Evolutionary conservation across 2,113 vertebrate species (phyloP), one percentile per base, ranked within the genome.

Genomic region (Aphyosemion australe): DNA sequence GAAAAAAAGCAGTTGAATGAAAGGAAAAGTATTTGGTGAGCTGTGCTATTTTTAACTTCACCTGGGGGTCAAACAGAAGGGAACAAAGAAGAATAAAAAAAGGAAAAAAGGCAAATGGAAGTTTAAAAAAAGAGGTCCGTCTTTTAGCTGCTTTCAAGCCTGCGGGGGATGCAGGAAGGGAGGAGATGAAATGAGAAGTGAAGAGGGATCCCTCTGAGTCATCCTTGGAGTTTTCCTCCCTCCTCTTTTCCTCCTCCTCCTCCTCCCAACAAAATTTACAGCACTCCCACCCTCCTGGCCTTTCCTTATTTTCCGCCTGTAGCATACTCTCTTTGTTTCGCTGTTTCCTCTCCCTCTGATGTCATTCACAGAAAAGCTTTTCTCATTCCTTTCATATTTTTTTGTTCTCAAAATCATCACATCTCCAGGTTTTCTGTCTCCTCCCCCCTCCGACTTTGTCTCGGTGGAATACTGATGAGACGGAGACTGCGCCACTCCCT

Each of bases 131-230:
- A 62, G 31, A 76, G 43, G 12, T 48, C 64, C 67, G 74, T 74
- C 53, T 56, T 79, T 70, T 68, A 76, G 65, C 55, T 72, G 39
- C 55, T 43, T 61, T 78, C 21, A 66, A 72, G 72, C 55, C 67
- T 52, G 41, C 14, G 39, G 61, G 26, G 59, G 49, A 76, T 70
- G 54, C 14, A 60, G 58, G 46, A 31, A 60, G 60, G 26, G 55
- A 78, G 48, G 37, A 62, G 61, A 66, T 21, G 50, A 81, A 47
- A 81, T n/a, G 76, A 84, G 54, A 72, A 16, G 65, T 70, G 73
- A 72, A 62, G 74, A 83, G 87, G 85, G 77, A 88, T 91, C 75
- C 83, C 82, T 88, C 76, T 82, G 74, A 87, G 80, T 90, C 84
- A 88, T 78, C 82, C 77, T 83, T 51, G 67, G 70, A 83, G 74